phyloP scores from a whole-genome alignment of 1,140 invertebrate species.

The Drosophila sucinea region DNA sequence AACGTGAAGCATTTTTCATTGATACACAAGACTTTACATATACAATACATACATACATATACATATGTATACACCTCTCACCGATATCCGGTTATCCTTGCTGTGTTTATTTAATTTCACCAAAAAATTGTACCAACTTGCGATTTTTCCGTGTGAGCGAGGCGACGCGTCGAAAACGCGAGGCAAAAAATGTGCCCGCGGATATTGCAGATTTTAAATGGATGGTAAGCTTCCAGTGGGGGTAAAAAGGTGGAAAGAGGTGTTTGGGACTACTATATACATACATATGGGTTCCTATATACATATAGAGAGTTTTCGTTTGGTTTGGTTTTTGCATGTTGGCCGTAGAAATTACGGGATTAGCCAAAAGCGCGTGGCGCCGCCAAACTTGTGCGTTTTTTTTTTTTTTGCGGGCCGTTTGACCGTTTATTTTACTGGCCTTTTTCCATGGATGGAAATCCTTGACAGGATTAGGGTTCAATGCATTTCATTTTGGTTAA shows the following conservation, averaged over 20 bases:
- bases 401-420: constrained; percentile 48
- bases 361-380: constrained; percentile 51
- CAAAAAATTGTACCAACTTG: constrained; percentile 60
- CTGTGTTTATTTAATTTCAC: constrained; percentile 75
- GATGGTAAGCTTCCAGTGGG: constrained; percentile 1
- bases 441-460: not conserved
- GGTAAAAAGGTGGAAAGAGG: constrained; percentile 3
- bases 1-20: constrained; percentile 31
- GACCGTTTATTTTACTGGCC: not conserved
- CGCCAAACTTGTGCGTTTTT: constrained; percentile 16
- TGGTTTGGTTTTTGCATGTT: constrained; percentile 47
- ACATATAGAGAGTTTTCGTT: constrained; percentile 9
- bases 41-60: not conserved
- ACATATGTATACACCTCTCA: constrained; percentile 7
- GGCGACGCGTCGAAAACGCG: constrained; percentile 60
- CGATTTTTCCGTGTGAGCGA: constrained; percentile 54
- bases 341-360: constrained; percentile 79
- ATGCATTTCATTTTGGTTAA: constrained; percentile 45
- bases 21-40: not conserved
- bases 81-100: constrained; percentile 14
- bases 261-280: constrained; percentile 7
- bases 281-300: constrained; percentile 9
- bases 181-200: constrained; percentile 69
- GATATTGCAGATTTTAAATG: constrained; percentile 77
- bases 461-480: constrained; percentile 67